Evolutionary conservation across 2,113 vertebrate genomes (phyloP), one percentile per base, ranked within the genome.

Genomic region (Myotis yumanensis): DNA sequence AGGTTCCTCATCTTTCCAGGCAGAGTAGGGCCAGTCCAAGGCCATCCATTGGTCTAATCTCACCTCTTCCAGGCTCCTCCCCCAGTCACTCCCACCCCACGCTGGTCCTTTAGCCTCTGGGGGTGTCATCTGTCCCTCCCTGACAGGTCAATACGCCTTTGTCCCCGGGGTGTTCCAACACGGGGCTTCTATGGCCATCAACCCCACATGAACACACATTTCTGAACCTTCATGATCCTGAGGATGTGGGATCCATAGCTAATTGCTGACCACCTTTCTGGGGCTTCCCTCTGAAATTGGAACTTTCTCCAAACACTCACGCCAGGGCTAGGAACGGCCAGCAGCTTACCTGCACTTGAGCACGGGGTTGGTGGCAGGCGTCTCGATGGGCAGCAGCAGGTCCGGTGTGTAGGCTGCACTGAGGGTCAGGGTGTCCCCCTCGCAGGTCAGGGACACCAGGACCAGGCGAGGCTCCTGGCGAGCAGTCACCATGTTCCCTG

Each of bases 401-500:
- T 95, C 97, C 43, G 99, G 97, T 97, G 99, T 99, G 72, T 97
- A 97, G 0, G 99, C 98, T 2, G 98, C 99, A 1, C 98, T 98
- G 75, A 99, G 97, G 62, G 85, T 90, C 73, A 99, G 79, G 4
- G 95, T 59, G 0, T 97, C 98, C 0, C 97, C 48, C 0, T 99
- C 98, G 32, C 96, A 98, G 95, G 87, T 97, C 57, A 98, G 51
- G 3, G 98, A 98, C 54, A 99, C 73, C 66, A 99, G 93, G 62
- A 99, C 99, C 71, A 99, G 96, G 0, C 98, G 98, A 5, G 99
- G 99, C 94, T 99, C 97, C 97, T 99, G 99, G 14, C 99, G 97
- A 23, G 98, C 99, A 0, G 99, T 99, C 43, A 99, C 98, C 98
- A 99, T 99, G 80, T 98, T 98, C 10, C 99, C 99, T 5, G 99